A percentile compares a stretch with the other conserved stretches of the same genome.
These are phyloP conservation scores for Nasonia longicornis DNA, from an alignment of 1,140 invertebrate species.

Conservation along the genomic window DNA sequence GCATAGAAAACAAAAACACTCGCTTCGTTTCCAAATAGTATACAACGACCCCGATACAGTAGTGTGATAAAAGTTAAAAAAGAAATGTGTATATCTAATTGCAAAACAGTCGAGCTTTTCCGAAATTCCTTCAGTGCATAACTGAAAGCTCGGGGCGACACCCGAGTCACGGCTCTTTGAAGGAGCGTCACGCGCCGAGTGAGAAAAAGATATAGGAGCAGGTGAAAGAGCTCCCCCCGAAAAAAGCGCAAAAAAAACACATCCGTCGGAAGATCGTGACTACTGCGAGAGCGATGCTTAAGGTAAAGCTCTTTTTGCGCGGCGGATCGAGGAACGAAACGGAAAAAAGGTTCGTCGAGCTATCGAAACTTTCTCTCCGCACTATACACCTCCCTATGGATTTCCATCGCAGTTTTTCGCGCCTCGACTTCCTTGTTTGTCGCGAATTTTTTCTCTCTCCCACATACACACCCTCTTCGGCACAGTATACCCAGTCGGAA, in stretches of 20 bases:
- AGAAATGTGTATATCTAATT: background rate
- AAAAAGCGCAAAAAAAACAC: background rate
- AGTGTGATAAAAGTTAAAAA: conserved; percentile 23
- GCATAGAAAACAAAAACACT: background rate
- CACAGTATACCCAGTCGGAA: too few relatives aligned
- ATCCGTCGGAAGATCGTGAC: background rate
- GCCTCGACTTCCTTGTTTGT: background rate
- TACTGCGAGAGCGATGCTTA: conserved; percentile 14
- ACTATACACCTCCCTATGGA: background rate
- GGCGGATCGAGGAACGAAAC: background rate
- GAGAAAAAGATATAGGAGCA: background rate
- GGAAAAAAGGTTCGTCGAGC: background rate
- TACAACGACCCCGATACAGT: background rate
- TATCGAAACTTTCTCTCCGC: background rate
- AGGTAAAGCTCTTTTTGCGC: conserved; percentile 17
- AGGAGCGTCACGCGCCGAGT: background rate
- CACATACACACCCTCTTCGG: too few relatives aligned
- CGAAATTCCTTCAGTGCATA: conserved; percentile 38
- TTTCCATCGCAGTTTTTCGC: background rate
- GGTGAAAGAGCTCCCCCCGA: conserved; percentile 6
- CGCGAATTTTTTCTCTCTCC: background rate
- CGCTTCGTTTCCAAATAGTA: background rate
- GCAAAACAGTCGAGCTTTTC: background rate
- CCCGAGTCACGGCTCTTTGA: background rate
- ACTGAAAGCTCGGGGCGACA: conserved; percentile 4